These are phyloP conservation scores for Athrips mouffetella DNA, from an alignment of 2,888 invertebrate genomes.

Conservation along the genomic window DNA sequence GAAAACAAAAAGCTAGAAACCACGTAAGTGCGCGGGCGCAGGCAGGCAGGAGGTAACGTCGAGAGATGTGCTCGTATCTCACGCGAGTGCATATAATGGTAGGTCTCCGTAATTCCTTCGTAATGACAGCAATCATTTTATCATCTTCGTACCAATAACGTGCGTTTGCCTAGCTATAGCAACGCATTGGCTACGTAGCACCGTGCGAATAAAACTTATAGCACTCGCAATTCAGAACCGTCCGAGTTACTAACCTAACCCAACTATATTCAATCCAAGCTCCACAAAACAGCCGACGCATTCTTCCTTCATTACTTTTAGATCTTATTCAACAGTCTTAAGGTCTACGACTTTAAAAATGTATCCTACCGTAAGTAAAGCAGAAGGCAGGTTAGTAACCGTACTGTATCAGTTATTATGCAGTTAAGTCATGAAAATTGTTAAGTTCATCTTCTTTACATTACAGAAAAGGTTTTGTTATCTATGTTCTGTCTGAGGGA, in stretches of 20 bases:
- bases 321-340: neutral
- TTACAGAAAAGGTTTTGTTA: too few species aligned
- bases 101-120: constrained; percentile 54
- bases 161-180: constrained; percentile 45
- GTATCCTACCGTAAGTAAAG: neutral
- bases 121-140: constrained; percentile 75
- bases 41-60: neutral
- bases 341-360: neutral
- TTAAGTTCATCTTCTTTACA: too few species aligned
- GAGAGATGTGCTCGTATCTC: constrained; percentile 41
- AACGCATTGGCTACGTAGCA: constrained; percentile 33
- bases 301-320: neutral
- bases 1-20: constrained; percentile 24
- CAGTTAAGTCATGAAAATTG: neutral
- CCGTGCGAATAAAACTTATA: constrained; percentile 47
- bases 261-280: neutral
- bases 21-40: constrained; percentile 34
- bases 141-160: constrained; percentile 66
- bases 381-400: constrained; percentile 7
- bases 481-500: neutral
- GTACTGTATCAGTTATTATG: constrained; percentile 5
- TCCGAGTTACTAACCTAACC: neutral
- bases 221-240: constrained; percentile 7
- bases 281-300: neutral
- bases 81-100: constrained; percentile 55